Base-by-base conservation (phyloP, 2,797 vertebrate species). In the Streptopelia turtur region DNA sequence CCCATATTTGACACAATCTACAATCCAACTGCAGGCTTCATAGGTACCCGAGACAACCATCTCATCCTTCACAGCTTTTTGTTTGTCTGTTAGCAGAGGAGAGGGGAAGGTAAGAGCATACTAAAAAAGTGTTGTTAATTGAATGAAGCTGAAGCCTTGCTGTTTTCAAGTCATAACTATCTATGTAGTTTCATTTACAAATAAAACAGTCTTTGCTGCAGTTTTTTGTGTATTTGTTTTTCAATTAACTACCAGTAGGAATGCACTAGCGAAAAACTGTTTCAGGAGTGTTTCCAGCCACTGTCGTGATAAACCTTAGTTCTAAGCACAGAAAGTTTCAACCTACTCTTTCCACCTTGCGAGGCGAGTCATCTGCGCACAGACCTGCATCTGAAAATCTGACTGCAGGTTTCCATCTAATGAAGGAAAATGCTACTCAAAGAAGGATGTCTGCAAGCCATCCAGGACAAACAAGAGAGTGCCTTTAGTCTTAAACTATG, bases 361-460 rank as follows among this genome's bases (percentile, higher is more conserved):
- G 23, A 82, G 22, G 23, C 10, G 9, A 65, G 18, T 49, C 61
- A 68, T 47, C 68, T 35, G 71, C 27, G 63, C 17, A 10, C 5
- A 76, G 74, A 83, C 35, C 28, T 41, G 31, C 3, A 0, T 33
- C 59, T 69, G 55, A 56, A 79, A 55, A 85, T 30, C 31, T 17
- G 27, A 55, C 53, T 53, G 39, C 35, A 79, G 70, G 59, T 87
- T 93, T 95, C 82, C 90, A 89, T 52, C 77, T 70, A 90, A 79
- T 66, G 80, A 95, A 95, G 87, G 88, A 95, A 96, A 70, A 41
- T 80, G 64, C 85, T 70, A 11, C 74, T 89, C 86, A 31, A 64
- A 84, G 56, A 94, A 91, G 77, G 88, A 94, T 35, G 80, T 49
- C 83, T 87, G 74, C 61, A 83, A 94, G 88, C 64, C 53, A 4